A percentile compares a stretch with the other conserved stretches of the same genome.
These are phyloP conservation scores for Hypomecis atomaria DNA, from an alignment of 2,888 invertebrate species.

Conservation along the genomic window DNA sequence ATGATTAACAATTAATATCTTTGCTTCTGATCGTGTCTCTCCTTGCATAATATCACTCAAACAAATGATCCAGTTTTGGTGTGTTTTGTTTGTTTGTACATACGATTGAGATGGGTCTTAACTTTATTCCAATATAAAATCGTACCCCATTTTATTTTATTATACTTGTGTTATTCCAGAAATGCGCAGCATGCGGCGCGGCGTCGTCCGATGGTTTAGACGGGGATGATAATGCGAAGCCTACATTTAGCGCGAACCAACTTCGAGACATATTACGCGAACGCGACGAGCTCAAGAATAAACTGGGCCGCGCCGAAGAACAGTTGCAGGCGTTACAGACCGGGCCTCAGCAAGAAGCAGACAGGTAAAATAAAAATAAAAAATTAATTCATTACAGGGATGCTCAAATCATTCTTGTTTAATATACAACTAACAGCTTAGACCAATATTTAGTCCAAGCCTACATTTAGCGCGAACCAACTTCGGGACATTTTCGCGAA, in stretches of 20 bases:
- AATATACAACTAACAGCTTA: no score
- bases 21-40: no score
- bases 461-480: constrained; percentile 87
- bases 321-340: constrained; percentile 91
- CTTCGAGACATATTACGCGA: constrained; percentile 94
- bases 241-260: constrained; percentile 87
- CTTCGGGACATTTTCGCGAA: constrained; percentile 95
- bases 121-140: no score
- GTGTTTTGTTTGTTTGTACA: no score
- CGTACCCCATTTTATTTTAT: no score
- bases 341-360: constrained; percentile 60
- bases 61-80: no score
- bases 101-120: no score
- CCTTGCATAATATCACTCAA: no score
- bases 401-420: no score
- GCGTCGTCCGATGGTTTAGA: constrained; percentile 63
- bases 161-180: constrained; percentile 48
- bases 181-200: constrained; percentile 76
- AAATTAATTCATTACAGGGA: no score
- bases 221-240: constrained; percentile 71
- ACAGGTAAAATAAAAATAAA: constrained; percentile 57
- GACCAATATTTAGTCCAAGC: no score
- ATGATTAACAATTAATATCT: no score
- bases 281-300: constrained; percentile 96
- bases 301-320: constrained; percentile 96